phyloP scores from a whole-genome alignment of 2,888 invertebrate genomes.

The Blastobasis lacticolella region DNA sequence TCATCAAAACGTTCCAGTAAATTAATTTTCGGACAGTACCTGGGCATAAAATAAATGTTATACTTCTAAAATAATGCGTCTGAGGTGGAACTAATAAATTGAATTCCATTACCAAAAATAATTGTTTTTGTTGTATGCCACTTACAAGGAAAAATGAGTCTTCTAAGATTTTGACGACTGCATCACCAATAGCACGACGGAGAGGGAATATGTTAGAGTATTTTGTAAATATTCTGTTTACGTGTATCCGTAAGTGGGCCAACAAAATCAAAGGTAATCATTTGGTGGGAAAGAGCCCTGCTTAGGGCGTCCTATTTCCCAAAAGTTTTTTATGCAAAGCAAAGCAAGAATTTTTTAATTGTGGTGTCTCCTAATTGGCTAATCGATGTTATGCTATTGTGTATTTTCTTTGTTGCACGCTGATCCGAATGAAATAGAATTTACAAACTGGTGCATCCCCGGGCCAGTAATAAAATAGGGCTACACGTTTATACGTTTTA shows the following conservation, averaged over 20 bases:
- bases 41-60: slow-evolving; percentile 1
- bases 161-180: slow-evolving; percentile 6
- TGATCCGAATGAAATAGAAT: slow-evolving; percentile 9
- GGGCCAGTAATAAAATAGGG: slow-evolving; percentile 11
- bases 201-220: slow-evolving; percentile 16
- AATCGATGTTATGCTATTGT: not conserved
- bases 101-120: slow-evolving; percentile 1
- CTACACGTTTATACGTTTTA: slow-evolving; percentile 19
- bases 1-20: slow-evolving; percentile 6
- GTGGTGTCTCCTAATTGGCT: no score
- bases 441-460: slow-evolving; percentile 13
- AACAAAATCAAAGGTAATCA: slow-evolving; percentile 16
- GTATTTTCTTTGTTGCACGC: no score
- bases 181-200: slow-evolving; percentile 10
- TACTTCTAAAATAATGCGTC: slow-evolving; percentile 2
- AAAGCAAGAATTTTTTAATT: no score
- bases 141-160: slow-evolving; percentile 3
- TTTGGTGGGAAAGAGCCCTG: slow-evolving; percentile 18
- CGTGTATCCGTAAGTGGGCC: slow-evolving; percentile 16
- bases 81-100: not conserved
- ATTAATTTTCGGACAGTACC: slow-evolving; percentile 1
- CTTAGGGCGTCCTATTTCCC: slow-evolving; percentile 18
- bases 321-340: slow-evolving; percentile 4
- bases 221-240: slow-evolving; percentile 16
- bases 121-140: slow-evolving; percentile 2